Conservation (phyloP, 2,113 vertebrate genomes). For the Phylloscopus trochilus region DNA sequence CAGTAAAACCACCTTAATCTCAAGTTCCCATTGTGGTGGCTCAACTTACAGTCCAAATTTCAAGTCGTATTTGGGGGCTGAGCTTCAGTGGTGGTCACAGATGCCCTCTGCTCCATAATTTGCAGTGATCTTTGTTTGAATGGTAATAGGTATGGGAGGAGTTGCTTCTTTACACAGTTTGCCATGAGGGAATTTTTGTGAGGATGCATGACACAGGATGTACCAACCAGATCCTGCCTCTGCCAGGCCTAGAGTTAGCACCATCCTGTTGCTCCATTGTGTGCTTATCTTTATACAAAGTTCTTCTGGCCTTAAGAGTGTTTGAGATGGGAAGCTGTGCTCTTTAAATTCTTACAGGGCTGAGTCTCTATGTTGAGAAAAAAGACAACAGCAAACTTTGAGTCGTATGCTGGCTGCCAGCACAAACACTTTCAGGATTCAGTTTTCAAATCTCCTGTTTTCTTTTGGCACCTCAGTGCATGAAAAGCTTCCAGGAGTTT, state of each 20-base stretch:
- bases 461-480: not conserved
- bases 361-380: not conserved
- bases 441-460: not conserved
- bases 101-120: not conserved
- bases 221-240: not conserved
- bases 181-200: accelerated
- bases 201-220: not conserved
- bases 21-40: not conserved
- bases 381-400: not conserved
- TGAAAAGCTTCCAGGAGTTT: not conserved
- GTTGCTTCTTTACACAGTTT: not conserved
- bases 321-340: not conserved
- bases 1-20: not conserved
- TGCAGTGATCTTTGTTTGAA: not conserved
- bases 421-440: not conserved
- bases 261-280: not conserved
- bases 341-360: not conserved
- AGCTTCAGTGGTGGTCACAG: not conserved
- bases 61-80: not conserved
- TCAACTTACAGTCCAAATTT: not conserved
- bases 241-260: not conserved
- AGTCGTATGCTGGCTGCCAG: not conserved
- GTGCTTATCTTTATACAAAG: not conserved
- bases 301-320: not conserved
- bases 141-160: accelerated